Base-by-base conservation (phyloP, 2,888 invertebrate genomes). In the Drosophila differens region DNA sequence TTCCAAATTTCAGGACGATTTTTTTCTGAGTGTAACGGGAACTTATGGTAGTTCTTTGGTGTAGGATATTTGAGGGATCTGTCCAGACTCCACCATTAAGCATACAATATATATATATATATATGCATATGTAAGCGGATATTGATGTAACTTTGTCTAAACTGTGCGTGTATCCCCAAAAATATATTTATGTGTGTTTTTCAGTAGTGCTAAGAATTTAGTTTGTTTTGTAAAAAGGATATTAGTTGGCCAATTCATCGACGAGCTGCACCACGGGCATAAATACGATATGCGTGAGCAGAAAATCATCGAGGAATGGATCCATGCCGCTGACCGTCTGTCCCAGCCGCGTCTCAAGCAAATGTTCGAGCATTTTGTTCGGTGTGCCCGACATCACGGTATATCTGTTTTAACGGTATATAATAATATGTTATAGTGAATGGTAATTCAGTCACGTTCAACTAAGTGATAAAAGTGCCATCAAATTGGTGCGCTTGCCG, bases 351-450 rank as follows among this genome's bases (percentile, higher is more conserved):
- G 97, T 97, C 93, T 97, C 97, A 83, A 97, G 94, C 55, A 97
- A 94, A 94, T 97, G 97, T 92, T 97, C 97, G 84, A 97, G 93
- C 96, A 97, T 97, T 93, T 97, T 97, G 91, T 96, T 96, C 52
- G 97, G 96, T 69, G 97, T 96, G 63, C 97, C 97, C 74, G 97
- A 96, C 96, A 97, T 97, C 82, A 97, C 97, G 87, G 96, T 97
- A 92, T 97, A 97, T 93, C 96, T 96, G 91, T 61, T 41, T 61
- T 41, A 9, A 37, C 16, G 51, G 16, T 14, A 60, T 28, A 39
- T 14, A 19, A 16, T 25, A 25, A 14, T 12, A 62, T 3, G 6
- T 32, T 14, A 32, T 32, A 32, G 30, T 47, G 54, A 68, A 63
- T 66, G 59, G 25, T 53, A 69, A 64, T 71, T 70, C 28, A 62